Evolutionary conservation across 1,140 invertebrate genomes (phyloP), one percentile per base, ranked within the genome.

Genomic region (Gryon sp.): DNA sequence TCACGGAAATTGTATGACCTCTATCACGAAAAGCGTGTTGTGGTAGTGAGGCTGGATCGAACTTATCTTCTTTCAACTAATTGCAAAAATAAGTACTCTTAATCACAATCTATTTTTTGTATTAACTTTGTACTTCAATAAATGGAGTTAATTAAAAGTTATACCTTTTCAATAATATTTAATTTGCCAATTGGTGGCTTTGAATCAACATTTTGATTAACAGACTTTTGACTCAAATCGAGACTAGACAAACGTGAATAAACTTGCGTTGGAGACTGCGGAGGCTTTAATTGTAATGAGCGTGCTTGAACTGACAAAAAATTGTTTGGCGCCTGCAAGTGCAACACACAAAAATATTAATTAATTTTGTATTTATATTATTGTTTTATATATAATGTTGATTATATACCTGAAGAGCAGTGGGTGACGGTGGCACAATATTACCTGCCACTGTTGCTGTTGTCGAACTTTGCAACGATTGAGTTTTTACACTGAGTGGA

Each of bases 1-100:
- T 95, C 0, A 96, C 95, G 12, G 95, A 95, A 76, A 97, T 96
- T 9, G 96, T 97, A 81, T 95, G 92, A 26, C 93, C 93, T 79
- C 96, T 90, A 80, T 94, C 93, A 53, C 94, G 90, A 76, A 92
- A 91, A 40, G 91, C 89, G 40, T 92, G 86, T 52, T 92, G 90
- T 40, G 91, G 91, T 80, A 88, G 80, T 36, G 79, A 79, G 1
- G 86, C 86, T 4, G 88, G 84, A 80, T 89, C 88, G 1, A 84
- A 83, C 43, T 83, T 83, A 1, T 88, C 88, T 52, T 88, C 87
- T 53, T 83, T 86, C 18, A 85, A 65, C 78, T 79, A 15, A 57
- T 55, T n/a, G n/a, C n/a, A 63, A 22, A 18, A 32, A 18, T 11
- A 22, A 26, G 4, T 46, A 30, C n/a, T 34, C n/a, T 57, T 45